Conservation (phyloP, 2,797 vertebrate genomes). For the Halcyon badia region DNA sequence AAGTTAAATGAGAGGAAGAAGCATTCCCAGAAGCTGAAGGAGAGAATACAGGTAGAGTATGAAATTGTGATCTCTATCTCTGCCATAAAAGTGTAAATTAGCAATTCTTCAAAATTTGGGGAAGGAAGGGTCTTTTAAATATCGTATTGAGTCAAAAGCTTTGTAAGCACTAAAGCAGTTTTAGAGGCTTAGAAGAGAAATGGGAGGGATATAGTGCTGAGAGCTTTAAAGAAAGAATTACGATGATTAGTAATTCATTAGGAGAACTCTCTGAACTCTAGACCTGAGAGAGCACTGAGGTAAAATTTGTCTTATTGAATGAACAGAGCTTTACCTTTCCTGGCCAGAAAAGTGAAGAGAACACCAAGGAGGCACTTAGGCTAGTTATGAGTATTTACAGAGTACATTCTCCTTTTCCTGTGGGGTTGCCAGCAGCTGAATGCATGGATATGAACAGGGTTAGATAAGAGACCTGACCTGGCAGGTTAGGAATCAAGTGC, state of each 20-base stretch:
- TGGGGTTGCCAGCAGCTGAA: neutral
- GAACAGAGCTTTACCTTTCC: neutral
- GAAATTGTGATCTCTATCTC: neutral
- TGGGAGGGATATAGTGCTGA: neutral
- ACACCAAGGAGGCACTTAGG: neutral
- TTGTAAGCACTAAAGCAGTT: neutral
- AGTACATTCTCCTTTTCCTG: neutral
- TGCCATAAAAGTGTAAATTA: neutral
- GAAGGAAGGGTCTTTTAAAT: neutral
- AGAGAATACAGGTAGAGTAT: conserved; percentile 89
- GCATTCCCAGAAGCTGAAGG: conserved; percentile 89
- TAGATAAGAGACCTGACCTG: neutral
- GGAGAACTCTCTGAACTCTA: neutral
- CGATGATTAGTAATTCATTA: conserved; percentile 5
- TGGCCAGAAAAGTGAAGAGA: neutral
- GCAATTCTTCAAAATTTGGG: neutral
- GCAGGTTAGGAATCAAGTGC: neutral
- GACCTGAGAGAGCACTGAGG: neutral
- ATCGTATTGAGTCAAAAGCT: neutral
- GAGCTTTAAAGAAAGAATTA: neutral
- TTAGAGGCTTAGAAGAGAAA: neutral
- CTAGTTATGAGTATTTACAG: neutral
- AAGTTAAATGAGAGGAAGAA: conserved; percentile 88
- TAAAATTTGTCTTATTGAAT: neutral
- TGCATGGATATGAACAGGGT: neutral